Base-by-base conservation (phyloP, 2,113 vertebrate species). In the Syngnathoides biaculeatus region DNA sequence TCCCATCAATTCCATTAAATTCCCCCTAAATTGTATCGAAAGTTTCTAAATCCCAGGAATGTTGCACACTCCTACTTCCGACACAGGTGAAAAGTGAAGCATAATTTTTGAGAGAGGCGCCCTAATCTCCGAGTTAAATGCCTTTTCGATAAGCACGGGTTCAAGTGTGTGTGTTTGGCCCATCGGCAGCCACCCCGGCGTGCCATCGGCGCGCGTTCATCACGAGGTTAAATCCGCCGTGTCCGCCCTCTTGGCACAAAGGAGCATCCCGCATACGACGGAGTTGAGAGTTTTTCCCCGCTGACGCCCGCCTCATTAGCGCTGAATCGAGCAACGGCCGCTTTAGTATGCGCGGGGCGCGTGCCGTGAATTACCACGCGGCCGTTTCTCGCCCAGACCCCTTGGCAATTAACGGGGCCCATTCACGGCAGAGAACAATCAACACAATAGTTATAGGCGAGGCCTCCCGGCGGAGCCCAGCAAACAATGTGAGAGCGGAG, bases 381-480 rank as follows among this genome's bases (percentile, higher is more conserved):
- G 78, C 77, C 68, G 69, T 75, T 77, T 82, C 72, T 82, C 64
- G 76, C 80, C 86, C 59, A 35, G 22, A 69, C 71, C 83, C 82
- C n/a, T 5, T 66, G 74, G 83, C 85, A 86, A 90, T 89, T 90
- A 82, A 80, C 82, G 75, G 60, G 12, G 66, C 67, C 71, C 50
- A 82, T 89, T 87, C 82, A 86, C 64, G 71, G 66, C 69, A 61
- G 39, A 80, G 72, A 75, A 79, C 79, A 84, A 89, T 86, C 78
- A 85, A 84, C 75, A 84, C 82, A 86, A 84, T 79, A 69, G 75
- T 65, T 73, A 71, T 48, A 78, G 81, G 77, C 75, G 65, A 30
- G 1, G 20, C 67, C 62, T 65, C 82, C 84, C 83, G 80, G 17
- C 48, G 75, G 79, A 75, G 65, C 73, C 74, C 24, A 22, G 61